Base-by-base conservation (phyloP, 1,140 invertebrate genomes). In the Muscidifurax raptorellus region DNA sequence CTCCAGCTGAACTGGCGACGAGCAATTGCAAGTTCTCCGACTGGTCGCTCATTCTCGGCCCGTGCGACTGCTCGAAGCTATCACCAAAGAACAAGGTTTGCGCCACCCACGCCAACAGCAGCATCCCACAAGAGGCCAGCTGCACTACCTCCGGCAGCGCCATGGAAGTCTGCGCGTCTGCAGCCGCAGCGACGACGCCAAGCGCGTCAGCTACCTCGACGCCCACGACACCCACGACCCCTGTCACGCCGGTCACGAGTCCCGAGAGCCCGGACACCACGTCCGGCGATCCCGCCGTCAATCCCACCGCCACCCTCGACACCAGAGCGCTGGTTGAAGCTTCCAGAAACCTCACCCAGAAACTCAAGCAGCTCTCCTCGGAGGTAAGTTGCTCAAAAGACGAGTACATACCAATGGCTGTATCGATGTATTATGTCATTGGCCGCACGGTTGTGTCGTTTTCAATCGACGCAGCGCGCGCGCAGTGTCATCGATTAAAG, bases 291-390 rank as follows among this genome's bases (percentile, higher is more conserved):
- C 88, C 90, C 9, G 90, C 92, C 7, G 89, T 92, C 0, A 91
- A 84, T 18, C 93, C 0, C 47, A 90, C 91, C 12, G 92, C 94
- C 1, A 92, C 93, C 0, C 89, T 96, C 74, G 96, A 97, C 88
- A 96, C 96, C 9, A 94, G 95, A 83, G 96, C 96, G 12, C 94
- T 98, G 4, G 96, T 97, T 64, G 97, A 98, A 90, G 97, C 97
- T 0, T 98, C 97, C 10, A 95, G 97, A 83, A 98, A 98, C 91
- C 94, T 98, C 28, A 98, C 97, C 64, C 97, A 98, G 91, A 98
- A 98, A 28, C 93, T 99, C 25, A 96, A 97, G 90, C 97, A 98
- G 91, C 94, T 99, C 75, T 98, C 97, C 27, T 97, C 97, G 86
- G 97, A 98, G 93, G 97, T 98, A 78, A 0, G 52, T 59, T 59